Conservation (phyloP, 1,140 invertebrate species). For the Diorhabda sublineata region DNA sequence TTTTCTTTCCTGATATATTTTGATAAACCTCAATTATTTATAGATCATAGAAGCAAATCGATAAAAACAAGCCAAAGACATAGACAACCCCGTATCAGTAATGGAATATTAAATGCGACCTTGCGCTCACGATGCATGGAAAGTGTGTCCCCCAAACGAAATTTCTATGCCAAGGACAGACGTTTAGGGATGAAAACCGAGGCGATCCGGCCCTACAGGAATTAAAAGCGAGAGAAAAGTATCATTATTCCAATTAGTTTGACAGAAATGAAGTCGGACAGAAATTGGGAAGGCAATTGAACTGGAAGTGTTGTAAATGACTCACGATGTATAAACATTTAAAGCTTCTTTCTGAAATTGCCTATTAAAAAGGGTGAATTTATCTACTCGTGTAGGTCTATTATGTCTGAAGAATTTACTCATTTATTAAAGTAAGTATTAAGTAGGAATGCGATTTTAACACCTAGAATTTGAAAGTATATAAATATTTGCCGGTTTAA, state of each 20-base stretch:
- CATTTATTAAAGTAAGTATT: no score
- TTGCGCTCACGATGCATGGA: conserved; percentile 11
- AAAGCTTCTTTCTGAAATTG: background rate
- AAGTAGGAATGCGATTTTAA: no score
- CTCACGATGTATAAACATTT: background rate
- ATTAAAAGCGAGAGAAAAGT: conserved; percentile 8
- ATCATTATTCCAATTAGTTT: conserved; percentile 14
- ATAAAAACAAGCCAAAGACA: conserved; percentile 8
- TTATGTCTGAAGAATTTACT: no score
- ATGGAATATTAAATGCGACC: conserved; percentile 14
- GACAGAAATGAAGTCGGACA: conserved; percentile 7
- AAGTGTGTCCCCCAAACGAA: conserved; percentile 8
- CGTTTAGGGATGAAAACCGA: conserved; percentile 13
- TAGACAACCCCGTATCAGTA: conserved; percentile 10
- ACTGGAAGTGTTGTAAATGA: background rate
- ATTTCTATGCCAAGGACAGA: conserved; percentile 16
- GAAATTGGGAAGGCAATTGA: conserved; percentile 4
- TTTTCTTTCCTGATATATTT: no score
- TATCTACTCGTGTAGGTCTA: no score
- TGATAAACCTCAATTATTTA: background rate
- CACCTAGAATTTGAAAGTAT: no score
- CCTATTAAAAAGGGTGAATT: background rate
- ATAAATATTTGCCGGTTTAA: no score
- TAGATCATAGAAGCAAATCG: background rate
- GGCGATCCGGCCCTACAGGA: background rate